These are phyloP conservation scores for Larimichthys polyactis DNA, from an alignment of 2,113 vertebrate species.

Conservation along the genomic window DNA sequence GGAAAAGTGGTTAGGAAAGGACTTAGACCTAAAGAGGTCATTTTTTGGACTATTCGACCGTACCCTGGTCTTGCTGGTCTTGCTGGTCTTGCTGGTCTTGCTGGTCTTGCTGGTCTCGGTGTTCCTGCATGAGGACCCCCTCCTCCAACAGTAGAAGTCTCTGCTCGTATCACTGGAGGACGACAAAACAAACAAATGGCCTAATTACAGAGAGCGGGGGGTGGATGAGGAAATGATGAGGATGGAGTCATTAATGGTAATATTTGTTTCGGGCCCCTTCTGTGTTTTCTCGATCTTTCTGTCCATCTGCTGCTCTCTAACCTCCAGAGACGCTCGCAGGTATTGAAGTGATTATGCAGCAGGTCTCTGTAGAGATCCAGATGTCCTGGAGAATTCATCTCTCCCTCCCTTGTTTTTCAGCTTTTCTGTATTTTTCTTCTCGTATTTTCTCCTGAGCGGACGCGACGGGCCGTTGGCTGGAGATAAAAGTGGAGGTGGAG, in stretches of 20 bases:
- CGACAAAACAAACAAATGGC: constrained; percentile 78
- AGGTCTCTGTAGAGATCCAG: constrained; percentile 64
- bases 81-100: no score
- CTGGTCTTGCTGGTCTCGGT: background rate
- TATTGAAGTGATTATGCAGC: constrained; percentile 59
- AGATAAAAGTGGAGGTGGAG: constrained; percentile 71
- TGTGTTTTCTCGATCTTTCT: constrained; percentile 43
- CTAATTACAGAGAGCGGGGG: constrained; percentile 60
- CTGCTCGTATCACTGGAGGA: constrained; percentile 62
- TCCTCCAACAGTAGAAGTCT: constrained; percentile 32
- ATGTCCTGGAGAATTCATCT: constrained; percentile 53
- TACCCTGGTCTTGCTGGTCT: no score
- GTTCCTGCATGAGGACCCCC: constrained; percentile 11
- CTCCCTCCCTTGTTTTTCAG: constrained; percentile 15
- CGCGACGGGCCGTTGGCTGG: constrained; percentile 63
- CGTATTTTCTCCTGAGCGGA: constrained; percentile 29
- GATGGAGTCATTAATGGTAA: constrained; percentile 75
- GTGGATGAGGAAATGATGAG: constrained; percentile 78
- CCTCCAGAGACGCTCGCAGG: constrained; percentile 51
- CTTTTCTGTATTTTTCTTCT: constrained; percentile 41
- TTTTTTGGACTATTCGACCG: no score
- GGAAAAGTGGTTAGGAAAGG: no score
- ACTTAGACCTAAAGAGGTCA: no score
- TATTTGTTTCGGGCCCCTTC: constrained; percentile 63
- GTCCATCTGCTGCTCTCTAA: constrained; percentile 38